Conservation (phyloP, 1,140 invertebrate genomes). For the Lepidostoma basale region DNA sequence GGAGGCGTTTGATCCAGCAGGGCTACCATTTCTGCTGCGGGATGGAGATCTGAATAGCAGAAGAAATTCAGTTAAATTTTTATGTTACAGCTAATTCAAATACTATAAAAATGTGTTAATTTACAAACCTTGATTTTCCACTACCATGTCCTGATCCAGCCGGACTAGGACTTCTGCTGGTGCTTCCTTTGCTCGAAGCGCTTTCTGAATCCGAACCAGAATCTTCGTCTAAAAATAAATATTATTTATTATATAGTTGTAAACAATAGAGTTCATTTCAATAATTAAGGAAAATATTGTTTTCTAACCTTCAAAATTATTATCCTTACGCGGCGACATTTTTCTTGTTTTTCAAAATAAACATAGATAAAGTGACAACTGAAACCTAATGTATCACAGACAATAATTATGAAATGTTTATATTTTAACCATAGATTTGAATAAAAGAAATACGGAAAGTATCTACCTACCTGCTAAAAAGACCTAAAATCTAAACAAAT, state of each 20-base stretch:
- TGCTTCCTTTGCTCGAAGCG: conserved; percentile 54
- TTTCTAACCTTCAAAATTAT: conserved; percentile 33
- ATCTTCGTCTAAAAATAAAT: conserved; percentile 50
- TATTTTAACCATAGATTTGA: too few relatives aligned
- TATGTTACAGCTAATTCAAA: neutral
- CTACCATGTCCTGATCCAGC: conserved; percentile 50
- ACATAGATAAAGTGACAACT: too few relatives aligned
- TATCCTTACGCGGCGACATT: conserved; percentile 23
- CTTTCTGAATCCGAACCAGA: conserved; percentile 61
- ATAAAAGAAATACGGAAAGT: too few relatives aligned
- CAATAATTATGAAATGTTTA: neutral
- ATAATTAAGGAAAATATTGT: neutral
- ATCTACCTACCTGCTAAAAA: too few relatives aligned
- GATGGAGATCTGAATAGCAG: conserved; percentile 45
- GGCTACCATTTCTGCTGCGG: conserved; percentile 55
- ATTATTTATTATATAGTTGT: neutral
- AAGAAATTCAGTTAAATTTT: neutral
- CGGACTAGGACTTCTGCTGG: conserved; percentile 60
- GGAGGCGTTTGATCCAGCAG: conserved; percentile 50
- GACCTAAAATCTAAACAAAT: too few relatives aligned
- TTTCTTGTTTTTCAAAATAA: neutral
- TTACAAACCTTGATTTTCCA: conserved; percentile 47
- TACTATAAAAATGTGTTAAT: too few relatives aligned
- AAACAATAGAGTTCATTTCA: neutral
- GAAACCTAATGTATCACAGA: too few relatives aligned